A percentile compares a stretch with the other conserved stretches of the same genome.
phyloP scores from a whole-genome alignment of 2,797 vertebrate species.

The Sebastes steindachneri region DNA sequence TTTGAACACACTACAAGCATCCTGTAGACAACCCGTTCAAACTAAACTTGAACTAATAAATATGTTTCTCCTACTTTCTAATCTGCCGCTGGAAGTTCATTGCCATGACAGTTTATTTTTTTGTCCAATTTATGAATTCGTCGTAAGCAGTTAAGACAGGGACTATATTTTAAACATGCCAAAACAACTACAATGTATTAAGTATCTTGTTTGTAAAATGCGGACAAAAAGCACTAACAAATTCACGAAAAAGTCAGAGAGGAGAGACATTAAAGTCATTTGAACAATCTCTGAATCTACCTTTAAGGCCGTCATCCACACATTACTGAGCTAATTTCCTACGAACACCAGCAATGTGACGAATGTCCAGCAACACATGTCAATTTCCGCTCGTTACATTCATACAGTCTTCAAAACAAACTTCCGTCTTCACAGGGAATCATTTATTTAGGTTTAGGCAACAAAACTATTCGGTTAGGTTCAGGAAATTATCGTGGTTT shows the following conservation, averaged over 20 bases:
- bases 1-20: background rate
- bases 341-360: no score
- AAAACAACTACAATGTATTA: background rate
- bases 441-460: no score
- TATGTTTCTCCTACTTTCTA: no score
- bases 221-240: background rate
- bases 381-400: no score
- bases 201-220: background rate
- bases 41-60: background rate
- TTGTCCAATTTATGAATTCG: background rate
- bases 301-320: background rate
- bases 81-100: background rate
- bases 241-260: background rate
- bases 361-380: no score
- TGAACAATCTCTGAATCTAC: background rate
- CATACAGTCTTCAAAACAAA: no score
- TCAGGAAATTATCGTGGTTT: no score
- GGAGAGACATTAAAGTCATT: background rate
- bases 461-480: no score
- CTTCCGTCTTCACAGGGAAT: no score
- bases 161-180: no score
- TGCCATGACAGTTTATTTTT: background rate
- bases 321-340: background rate
- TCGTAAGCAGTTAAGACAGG: background rate
- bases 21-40: background rate